Evolutionary conservation across 1,140 invertebrate species (phyloP).

Genomic region (Pseudobourletiella spinata): DNA sequence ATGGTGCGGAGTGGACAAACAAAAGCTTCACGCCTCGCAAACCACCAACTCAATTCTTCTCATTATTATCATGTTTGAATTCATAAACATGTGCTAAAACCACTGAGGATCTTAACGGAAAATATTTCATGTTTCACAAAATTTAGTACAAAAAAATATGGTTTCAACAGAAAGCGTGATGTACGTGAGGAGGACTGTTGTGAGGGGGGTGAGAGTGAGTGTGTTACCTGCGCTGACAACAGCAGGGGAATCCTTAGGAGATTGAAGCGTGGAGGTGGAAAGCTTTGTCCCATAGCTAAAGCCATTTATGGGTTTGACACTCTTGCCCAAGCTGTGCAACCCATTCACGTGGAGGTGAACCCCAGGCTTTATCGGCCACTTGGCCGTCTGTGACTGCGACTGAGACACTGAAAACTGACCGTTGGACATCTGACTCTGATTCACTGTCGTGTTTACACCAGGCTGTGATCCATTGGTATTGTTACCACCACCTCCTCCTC

Average conservation of each 20-base stretch:
- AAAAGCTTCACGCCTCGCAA: too few relatives aligned
- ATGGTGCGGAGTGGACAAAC: too few relatives aligned
- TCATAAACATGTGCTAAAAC: too few relatives aligned
- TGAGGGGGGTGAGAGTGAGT: too few relatives aligned
- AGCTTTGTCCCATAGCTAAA: conserved; percentile 36
- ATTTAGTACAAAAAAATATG: too few relatives aligned
- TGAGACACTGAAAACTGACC: conserved; percentile 12
- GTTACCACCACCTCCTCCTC: conserved; percentile 2
- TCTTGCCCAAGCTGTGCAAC: conserved; percentile 49
- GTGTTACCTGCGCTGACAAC: conserved; percentile 1
- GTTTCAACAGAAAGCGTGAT: too few relatives aligned
- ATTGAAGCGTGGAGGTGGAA: conserved; percentile 24
- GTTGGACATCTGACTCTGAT: conserved; percentile 38
- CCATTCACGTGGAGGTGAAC: conserved; percentile 70
- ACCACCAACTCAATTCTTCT: too few relatives aligned
- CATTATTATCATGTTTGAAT: too few relatives aligned
- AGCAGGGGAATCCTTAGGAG: neutral
- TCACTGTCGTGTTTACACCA: neutral
- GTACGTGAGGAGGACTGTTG: too few relatives aligned
- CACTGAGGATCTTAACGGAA: too few relatives aligned
- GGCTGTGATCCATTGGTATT: conserved; percentile 14
- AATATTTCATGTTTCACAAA: too few relatives aligned
- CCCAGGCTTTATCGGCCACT: conserved; percentile 79
- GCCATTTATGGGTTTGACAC: conserved; percentile 37
- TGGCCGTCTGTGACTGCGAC: conserved; percentile 38